Conservation (phyloP, 2,888 invertebrate genomes). For the Gari tellinella region DNA sequence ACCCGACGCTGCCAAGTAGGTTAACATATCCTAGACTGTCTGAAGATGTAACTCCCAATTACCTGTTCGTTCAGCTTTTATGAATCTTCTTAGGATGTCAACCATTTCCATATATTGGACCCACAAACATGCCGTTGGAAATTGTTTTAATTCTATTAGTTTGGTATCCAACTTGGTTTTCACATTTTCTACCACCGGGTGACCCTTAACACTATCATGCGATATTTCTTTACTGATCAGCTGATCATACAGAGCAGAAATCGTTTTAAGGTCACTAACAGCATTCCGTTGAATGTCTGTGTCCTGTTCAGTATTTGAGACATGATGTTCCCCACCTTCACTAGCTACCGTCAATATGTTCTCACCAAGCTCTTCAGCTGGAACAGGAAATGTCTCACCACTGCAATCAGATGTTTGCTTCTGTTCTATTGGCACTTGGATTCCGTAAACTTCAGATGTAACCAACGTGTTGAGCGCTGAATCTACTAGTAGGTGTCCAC, state of each 20-base stretch:
- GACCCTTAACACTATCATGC: neutral
- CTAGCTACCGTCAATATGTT: neutral
- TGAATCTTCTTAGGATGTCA: slow-evolving; percentile 38
- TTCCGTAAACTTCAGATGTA: slow-evolving; percentile 10
- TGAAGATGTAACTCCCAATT: slow-evolving; percentile 55
- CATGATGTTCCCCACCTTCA: no score
- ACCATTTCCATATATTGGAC: slow-evolving; percentile 56
- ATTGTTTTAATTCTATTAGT: neutral
- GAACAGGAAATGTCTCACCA: no score
- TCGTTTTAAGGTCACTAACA: no score
- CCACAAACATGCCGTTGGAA: slow-evolving; percentile 42
- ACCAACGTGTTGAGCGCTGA: slow-evolving; percentile 37
- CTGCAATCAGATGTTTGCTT: no score
- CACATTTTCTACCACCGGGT: neutral
- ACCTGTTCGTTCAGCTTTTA: slow-evolving; percentile 53
- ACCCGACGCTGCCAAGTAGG: slow-evolving; percentile 67
- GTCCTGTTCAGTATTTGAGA: no score
- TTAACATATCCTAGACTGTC: slow-evolving; percentile 50
- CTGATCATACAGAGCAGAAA: neutral
- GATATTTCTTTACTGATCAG: neutral
- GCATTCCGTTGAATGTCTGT: no score
- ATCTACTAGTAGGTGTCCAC: slow-evolving; percentile 59
- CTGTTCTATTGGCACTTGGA: neutral
- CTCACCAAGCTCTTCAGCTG: no score
- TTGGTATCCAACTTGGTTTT: neutral